phyloP scores from a whole-genome alignment of 2,797 vertebrate species.

The Champsocephalus esox region DNA sequence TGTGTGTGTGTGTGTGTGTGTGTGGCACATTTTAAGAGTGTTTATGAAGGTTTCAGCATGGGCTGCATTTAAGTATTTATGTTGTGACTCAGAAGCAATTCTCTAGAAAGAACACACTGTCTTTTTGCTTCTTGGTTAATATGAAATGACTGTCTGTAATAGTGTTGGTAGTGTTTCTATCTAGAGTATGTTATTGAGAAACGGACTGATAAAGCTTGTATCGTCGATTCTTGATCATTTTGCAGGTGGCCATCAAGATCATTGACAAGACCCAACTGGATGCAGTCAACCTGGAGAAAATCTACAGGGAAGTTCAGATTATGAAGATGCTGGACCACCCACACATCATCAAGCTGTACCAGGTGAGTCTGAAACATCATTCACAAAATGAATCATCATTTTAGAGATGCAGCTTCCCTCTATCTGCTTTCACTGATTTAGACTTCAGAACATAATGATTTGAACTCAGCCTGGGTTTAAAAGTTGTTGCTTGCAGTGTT shows the following conservation, averaged over 20 bases:
- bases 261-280: slow-evolving; percentile 99
- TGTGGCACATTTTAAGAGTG: slow-evolving; percentile 19
- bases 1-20: too few species aligned
- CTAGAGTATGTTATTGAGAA: slow-evolving; percentile 26
- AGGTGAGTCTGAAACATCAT: slow-evolving; percentile 83
- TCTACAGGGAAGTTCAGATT: slow-evolving; percentile 98
- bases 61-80: slow-evolving; percentile 48
- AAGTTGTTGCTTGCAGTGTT: background rate
- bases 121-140: slow-evolving; percentile 19
- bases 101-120: slow-evolving; percentile 34
- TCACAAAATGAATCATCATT: background rate
- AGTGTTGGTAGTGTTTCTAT: slow-evolving; percentile 1
- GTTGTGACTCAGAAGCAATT: slow-evolving; percentile 22
- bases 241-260: slow-evolving; percentile 98
- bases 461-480: background rate
- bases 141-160: slow-evolving; percentile 29
- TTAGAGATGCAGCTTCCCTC: background rate
- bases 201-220: slow-evolving; percentile 31
- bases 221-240: slow-evolving; percentile 15
- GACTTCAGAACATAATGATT: background rate
- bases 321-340: slow-evolving; percentile 99
- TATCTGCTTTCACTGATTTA: slow-evolving; percentile 4
- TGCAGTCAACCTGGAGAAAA: slow-evolving; percentile 97
- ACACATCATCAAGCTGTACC: slow-evolving; percentile 98
- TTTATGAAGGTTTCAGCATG: slow-evolving; percentile 28